Evolutionary conservation across 2,113 vertebrate species (phyloP).

Genomic region (Sceloporus tristichus): DNA sequence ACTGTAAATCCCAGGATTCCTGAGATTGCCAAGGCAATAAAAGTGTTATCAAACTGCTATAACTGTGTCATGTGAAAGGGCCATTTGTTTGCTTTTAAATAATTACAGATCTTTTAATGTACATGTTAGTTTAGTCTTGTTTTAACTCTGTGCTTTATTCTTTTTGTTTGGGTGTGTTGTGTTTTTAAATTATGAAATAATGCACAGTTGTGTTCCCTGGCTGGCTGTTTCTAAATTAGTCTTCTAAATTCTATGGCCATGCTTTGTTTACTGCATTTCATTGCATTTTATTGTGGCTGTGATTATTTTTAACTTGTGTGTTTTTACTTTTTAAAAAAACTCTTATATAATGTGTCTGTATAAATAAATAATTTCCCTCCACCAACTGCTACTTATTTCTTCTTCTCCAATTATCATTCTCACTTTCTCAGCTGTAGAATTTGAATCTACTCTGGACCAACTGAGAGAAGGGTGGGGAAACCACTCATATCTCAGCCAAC

Average conservation of each 20-base stretch:
- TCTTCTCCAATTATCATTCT: not conserved
- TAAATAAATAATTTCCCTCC: not conserved
- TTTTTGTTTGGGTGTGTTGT: not conserved
- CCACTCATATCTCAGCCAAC: not conserved
- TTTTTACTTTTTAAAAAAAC: no score
- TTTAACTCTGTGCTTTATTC: not conserved
- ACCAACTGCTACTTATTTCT: not conserved
- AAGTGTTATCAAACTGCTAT: no score
- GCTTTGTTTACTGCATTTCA: not conserved
- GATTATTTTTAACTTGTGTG: not conserved
- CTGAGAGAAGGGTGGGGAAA: not conserved
- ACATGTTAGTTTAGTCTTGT: not conserved
- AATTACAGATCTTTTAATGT: not conserved
- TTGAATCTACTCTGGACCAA: not conserved
- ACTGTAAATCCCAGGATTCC: no score
- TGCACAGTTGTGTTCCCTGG: not conserved
- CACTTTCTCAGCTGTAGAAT: not conserved
- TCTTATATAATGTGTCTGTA: not conserved
- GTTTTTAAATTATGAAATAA: not conserved
- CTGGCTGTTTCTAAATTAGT: not conserved
- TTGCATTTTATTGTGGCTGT: not conserved
- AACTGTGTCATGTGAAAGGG: no score
- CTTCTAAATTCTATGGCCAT: not conserved
- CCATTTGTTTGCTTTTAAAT: no score
- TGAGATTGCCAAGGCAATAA: no score